A percentile compares a stretch with the other conserved stretches of the same genome.
Conservation (phyloP, 1,140 invertebrate species). For the silkworm (Bombyx mori) region ASM3026992v2 NC_085108.1:8085501-8086000, state of each 20-base stretch:
- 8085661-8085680: constrained; percentile 56
- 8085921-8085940: background rate
- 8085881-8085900: background rate
- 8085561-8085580: constrained; percentile 60
- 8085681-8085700: constrained; percentile 34
- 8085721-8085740: constrained; percentile 59
- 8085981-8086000: no score
- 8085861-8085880: constrained; percentile 22
- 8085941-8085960: background rate
- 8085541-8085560: constrained; percentile 64
- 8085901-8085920: constrained; percentile 1
- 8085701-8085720: constrained; percentile 55
- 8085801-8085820: constrained; percentile 68
- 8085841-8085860: constrained; percentile 70
- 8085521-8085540: constrained; percentile 59
- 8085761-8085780: constrained; percentile 65
- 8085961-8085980: no score
- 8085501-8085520: constrained; percentile 65
- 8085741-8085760: constrained; percentile 64
- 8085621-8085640: constrained; percentile 65
- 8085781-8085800: constrained; percentile 67
- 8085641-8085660: constrained; percentile 66
- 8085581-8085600: constrained; percentile 58
- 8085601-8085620: constrained; percentile 62
- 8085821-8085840: constrained; percentile 64